Base-by-base conservation (phyloP, 2,797 vertebrate genomes). In the Cheirogaleus major region DNA sequence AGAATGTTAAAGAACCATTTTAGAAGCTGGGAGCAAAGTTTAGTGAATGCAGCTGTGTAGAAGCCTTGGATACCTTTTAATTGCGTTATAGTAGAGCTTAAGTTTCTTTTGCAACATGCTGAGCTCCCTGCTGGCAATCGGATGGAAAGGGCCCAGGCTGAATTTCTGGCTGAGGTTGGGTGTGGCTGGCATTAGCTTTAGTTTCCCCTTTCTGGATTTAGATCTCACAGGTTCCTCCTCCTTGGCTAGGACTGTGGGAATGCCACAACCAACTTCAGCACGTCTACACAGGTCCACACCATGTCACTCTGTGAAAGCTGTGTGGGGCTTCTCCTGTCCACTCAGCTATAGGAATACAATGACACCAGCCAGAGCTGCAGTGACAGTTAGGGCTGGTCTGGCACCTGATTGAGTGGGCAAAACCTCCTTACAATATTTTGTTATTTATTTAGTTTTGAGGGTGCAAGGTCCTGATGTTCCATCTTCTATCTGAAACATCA, bases 391-490 rank as follows among this genome's bases (percentile, higher is more conserved):
- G 38, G 25, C 73, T 81, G 43, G 41, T 72, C 18, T 90, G n/a
- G 18, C 1, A 10, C 57, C 18, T 89, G 3, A 61, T 8, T 0
- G 11, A 22, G 32, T 70, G 80, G 52, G 32, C 7, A 22, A 5
- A 45, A 7, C 35, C 13, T 65, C 14, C 75, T 95, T 72, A 73
- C 30, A 55, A 94, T 73, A n/a, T 78, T 95, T 11, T 61, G 11
- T n/a, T 78, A 43, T 82, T 90, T 69, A 5, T 25, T 78, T 95
- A 70, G 84, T 95, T 92, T 94, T 75, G 57, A 65, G 79, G 25
- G 17, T 65, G 5, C 3, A n/a, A n/a, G 11, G n/a, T 15, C 4
- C 10, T 41, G 30, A 9, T 20, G 2, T 67, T 15, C 57, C 11
- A 48, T 50, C 25, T 95, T 96, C 52, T 48, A 78, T 32, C 20